Evolutionary conservation across 2,113 vertebrate species (phyloP).

Genomic region (Nipponia nippon): DNA sequence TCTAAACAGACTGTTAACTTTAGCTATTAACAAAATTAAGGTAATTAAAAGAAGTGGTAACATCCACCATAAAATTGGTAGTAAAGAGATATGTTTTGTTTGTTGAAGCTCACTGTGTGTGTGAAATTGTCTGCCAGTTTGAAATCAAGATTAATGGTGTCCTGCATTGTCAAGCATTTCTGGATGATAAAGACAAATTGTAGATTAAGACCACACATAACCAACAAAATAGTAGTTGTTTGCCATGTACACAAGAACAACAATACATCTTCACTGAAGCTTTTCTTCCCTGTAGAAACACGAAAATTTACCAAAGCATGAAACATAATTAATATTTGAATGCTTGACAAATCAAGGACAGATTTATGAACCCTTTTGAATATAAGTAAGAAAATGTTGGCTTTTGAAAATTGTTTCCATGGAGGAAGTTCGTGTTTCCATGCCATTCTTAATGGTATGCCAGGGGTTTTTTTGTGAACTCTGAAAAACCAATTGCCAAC

Average conservation of each 20-base stretch:
- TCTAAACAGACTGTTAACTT: not conserved
- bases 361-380: not conserved
- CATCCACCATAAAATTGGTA: not conserved
- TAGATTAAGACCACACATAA: not conserved
- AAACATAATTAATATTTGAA: not conserved
- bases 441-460: not conserved
- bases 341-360: not conserved
- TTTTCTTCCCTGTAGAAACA: not conserved
- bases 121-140: not conserved
- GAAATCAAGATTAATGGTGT: conserved; percentile 4
- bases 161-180: not conserved
- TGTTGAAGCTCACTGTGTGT: not conserved
- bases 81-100: not conserved
- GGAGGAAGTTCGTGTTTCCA: not conserved
- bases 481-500: not conserved
- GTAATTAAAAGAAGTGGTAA: not conserved
- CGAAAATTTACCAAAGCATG: not conserved
- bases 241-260: not conserved
- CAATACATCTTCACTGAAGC: not conserved
- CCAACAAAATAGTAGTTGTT: not conserved
- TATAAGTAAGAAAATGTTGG: not conserved
- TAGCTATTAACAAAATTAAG: not conserved
- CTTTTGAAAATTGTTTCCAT: not conserved
- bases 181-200: conserved; percentile 19
- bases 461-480: not conserved